Conservation (phyloP, 2,888 invertebrate genomes). For the Hermaeophaga mercurialis region DNA sequence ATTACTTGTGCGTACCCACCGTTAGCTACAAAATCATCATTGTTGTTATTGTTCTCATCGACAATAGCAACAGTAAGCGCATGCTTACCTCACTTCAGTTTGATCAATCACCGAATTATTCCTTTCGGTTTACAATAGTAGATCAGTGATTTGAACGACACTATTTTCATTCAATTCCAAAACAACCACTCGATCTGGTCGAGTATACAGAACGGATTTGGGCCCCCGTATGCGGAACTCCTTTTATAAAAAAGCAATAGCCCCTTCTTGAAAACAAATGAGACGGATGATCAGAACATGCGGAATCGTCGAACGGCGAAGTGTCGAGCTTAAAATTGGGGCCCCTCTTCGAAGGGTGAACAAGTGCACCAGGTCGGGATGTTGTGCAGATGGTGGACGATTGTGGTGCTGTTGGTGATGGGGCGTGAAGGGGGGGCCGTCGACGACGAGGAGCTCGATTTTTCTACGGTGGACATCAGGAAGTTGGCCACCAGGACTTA, state of each 20-base stretch:
- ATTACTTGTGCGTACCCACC: conserved; percentile 9
- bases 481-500: conserved; percentile 44
- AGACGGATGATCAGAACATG: conserved; percentile 16
- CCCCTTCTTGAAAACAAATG: conserved; percentile 14
- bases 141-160: no score
- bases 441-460: conserved; percentile 40
- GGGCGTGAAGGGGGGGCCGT: conserved; percentile 24
- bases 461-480: conserved; percentile 43
- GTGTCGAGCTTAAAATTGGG: conserved; percentile 3
- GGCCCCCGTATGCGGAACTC: no score
- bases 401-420: conserved; percentile 18
- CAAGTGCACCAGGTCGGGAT: conserved; percentile 16
- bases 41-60: conserved; percentile 46
- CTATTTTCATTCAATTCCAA: no score
- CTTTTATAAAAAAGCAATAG: conserved; percentile 8
- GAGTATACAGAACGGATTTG: neutral
- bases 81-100: conserved; percentile 48
- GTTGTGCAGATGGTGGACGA: conserved; percentile 22
- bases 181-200: no score
- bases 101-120: no score
- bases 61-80: conserved; percentile 44
- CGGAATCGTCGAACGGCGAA: conserved; percentile 1
- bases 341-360: conserved; percentile 15
- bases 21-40: conserved; percentile 10
- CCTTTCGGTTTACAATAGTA: no score